Conservation (phyloP, 2,888 invertebrate species). For the Macaria notata region DNA sequence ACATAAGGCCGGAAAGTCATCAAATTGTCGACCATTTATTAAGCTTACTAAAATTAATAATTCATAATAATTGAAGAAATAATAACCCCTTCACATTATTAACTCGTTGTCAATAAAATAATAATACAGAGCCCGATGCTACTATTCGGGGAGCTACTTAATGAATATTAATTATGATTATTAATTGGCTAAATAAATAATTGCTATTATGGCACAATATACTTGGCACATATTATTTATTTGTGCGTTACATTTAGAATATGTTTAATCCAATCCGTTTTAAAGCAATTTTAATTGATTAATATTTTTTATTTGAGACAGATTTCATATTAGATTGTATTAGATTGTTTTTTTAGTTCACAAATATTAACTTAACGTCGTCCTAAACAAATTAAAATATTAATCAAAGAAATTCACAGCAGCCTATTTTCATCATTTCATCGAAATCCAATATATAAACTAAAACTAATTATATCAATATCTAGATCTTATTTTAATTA, state of each 20-base stretch:
- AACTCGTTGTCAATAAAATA: not conserved
- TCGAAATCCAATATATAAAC: too few relatives aligned
- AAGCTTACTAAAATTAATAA: slow-evolving; percentile 27
- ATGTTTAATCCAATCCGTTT: slow-evolving; percentile 17
- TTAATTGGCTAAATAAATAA: slow-evolving; percentile 33
- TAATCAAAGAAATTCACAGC: slow-evolving; percentile 10
- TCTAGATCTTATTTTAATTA: too few relatives aligned
- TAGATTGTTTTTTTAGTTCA: too few relatives aligned
- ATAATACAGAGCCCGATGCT: slow-evolving; percentile 25
- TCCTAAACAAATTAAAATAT: not conserved
- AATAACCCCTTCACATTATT: not conserved
- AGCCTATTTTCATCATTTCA: too few relatives aligned
- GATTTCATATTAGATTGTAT: too few relatives aligned
- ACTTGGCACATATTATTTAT: slow-evolving; percentile 41
- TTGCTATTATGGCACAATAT: slow-evolving; percentile 29
- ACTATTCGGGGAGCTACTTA: slow-evolving; percentile 29
- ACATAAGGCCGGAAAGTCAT: slow-evolving; percentile 58
- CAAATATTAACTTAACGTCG: too few relatives aligned
- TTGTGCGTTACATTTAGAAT: slow-evolving; percentile 37
- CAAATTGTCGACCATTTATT: slow-evolving; percentile 47
- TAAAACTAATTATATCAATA: too few relatives aligned
- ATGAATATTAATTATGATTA: slow-evolving; percentile 10
- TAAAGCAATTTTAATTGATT: slow-evolving; percentile 19
- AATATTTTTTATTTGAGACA: slow-evolving; percentile 9
- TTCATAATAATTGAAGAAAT: slow-evolving; percentile 25